Evolutionary conservation across 2,888 invertebrate species (phyloP).

Genomic region (Syrphus vitripennis): DNA sequence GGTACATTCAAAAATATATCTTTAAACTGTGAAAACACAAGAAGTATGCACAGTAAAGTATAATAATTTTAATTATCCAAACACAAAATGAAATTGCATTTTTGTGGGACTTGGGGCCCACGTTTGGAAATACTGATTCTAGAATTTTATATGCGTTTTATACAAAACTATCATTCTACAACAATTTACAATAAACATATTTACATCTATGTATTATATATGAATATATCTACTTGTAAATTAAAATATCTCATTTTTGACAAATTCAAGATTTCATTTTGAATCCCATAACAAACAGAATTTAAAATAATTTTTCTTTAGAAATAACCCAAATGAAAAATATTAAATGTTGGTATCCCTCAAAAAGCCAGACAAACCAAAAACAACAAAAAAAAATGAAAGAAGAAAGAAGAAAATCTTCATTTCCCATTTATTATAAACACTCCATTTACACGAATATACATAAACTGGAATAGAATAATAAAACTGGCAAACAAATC

Average conservation of each 20-base stretch:
- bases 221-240: too few species aligned
- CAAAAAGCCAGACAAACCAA: background rate
- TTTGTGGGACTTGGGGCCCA: too few species aligned
- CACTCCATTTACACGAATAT: constrained; percentile 27
- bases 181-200: too few species aligned
- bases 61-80: too few species aligned
- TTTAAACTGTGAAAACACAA: too few species aligned
- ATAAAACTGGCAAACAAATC: constrained; percentile 45
- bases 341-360: background rate
- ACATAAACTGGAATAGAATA: constrained; percentile 32
- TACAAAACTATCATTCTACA: too few species aligned
- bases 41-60: too few species aligned
- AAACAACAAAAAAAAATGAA: background rate
- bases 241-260: background rate
- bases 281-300: background rate
- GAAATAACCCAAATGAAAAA: background rate
- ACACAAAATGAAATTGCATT: too few species aligned
- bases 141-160: too few species aligned
- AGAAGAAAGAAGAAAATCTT: background rate
- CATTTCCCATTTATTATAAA: constrained; percentile 12
- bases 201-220: too few species aligned
- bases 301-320: background rate
- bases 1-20: too few species aligned
- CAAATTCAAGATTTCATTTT: background rate
- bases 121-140: too few species aligned